Conservation (phyloP, 2,888 invertebrate genomes). For the Diaprepes abbreviatus region DNA sequence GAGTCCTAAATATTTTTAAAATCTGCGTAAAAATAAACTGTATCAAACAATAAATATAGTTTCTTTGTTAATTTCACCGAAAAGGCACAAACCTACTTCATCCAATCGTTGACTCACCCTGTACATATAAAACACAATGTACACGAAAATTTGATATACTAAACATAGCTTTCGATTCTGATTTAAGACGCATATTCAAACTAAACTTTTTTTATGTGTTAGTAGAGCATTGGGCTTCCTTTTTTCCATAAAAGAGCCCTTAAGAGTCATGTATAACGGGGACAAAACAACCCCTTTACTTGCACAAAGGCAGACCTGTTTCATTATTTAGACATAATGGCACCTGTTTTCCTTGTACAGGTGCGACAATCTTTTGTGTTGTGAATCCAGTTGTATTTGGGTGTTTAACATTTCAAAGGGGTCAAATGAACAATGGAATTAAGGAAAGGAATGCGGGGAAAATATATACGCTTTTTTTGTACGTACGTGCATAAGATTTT, state of each 20-base stretch:
- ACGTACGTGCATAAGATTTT: background rate
- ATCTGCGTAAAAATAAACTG: no score
- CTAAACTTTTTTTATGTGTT: background rate
- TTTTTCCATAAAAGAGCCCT: background rate
- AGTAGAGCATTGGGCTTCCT: background rate
- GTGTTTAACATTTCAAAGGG: slow-evolving; percentile 42
- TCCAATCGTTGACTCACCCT: no score
- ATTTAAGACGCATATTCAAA: no score
- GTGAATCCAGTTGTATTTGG: background rate
- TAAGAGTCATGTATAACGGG: slow-evolving; percentile 21
- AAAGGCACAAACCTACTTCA: no score
- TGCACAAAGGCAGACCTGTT: slow-evolving; percentile 40
- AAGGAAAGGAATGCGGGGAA: background rate
- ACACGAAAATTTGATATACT: no score
- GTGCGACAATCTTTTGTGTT: slow-evolving; percentile 33
- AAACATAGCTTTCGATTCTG: no score
- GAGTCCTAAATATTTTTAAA: no score
- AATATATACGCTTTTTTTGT: background rate
- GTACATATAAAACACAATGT: no score
- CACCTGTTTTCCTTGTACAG: slow-evolving; percentile 45
- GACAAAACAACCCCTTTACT: slow-evolving; percentile 46
- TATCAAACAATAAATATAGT: no score
- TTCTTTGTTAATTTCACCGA: no score
- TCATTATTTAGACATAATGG: slow-evolving; percentile 49
- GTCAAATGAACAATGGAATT: slow-evolving; percentile 32